These are phyloP conservation scores for Coregonus ussuriensis DNA, from an alignment of 2,797 vertebrate genomes.

Conservation along the genomic window DNA sequence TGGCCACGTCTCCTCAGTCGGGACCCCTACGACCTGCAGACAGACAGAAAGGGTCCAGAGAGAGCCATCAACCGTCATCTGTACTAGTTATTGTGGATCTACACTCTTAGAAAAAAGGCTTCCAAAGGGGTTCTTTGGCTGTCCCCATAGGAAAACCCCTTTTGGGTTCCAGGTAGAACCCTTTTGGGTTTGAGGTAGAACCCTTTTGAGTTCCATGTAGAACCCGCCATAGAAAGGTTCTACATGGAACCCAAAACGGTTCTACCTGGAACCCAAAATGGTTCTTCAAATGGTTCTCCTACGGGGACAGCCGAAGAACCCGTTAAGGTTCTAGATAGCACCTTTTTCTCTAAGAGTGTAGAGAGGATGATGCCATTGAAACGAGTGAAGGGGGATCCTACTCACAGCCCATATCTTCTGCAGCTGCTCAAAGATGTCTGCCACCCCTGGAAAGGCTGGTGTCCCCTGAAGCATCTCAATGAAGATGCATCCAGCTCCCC, in stretches of 20 bases:
- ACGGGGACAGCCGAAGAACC: too few relatives aligned
- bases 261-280: too few relatives aligned
- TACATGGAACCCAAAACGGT: too few relatives aligned
- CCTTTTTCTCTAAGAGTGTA: background rate
- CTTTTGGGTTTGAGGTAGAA: too few relatives aligned
- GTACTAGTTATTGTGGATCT: background rate
- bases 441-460: constrained; percentile 84
- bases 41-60: background rate
- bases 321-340: too few relatives aligned
- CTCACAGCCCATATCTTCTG: constrained; percentile 87
- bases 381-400: constrained; percentile 22
- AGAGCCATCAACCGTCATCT: background rate
- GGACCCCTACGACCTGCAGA: constrained; percentile 81
- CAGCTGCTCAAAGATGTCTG: constrained; percentile 81
- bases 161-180: too few relatives aligned
- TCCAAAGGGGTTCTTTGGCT: too few relatives aligned
- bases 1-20: constrained; percentile 86
- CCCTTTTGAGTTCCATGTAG: background rate
- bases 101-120: too few relatives aligned
- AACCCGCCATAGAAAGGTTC: too few relatives aligned
- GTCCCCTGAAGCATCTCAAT: constrained; percentile 92
- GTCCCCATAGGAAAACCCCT: too few relatives aligned
- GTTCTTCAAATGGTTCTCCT: too few relatives aligned
- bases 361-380: background rate
- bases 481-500: constrained; percentile 91